Conservation (phyloP, 2,113 vertebrate species). For the Cathartes aura region DNA sequence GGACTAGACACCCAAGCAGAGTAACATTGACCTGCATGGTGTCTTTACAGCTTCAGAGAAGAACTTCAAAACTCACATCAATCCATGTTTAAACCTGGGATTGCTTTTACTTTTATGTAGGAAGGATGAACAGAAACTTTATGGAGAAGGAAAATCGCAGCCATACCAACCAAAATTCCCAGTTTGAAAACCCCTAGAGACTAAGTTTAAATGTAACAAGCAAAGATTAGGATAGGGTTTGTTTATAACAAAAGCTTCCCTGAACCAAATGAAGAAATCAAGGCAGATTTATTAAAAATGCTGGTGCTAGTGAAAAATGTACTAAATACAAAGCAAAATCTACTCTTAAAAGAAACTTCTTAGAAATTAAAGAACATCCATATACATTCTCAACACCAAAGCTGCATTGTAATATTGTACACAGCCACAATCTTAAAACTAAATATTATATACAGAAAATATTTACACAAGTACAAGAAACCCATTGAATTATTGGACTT, state of each 20-base stretch:
- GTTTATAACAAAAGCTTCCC: not conserved
- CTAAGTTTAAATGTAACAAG: not conserved
- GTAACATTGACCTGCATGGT: not conserved
- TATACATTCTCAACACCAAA: not conserved
- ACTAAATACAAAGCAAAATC: not conserved
- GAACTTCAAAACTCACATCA: not conserved
- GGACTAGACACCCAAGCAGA: not conserved
- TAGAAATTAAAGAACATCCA: not conserved
- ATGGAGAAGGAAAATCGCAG: not conserved
- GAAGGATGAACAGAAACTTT: not conserved
- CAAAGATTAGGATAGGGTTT: not conserved
- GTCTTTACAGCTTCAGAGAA: not conserved
- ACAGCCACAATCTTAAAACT: not conserved
- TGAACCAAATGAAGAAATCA: conserved; percentile 1
- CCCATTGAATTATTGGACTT: not conserved
- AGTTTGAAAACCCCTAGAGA: not conserved
- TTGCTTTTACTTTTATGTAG: not conserved
- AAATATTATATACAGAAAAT: not conserved
- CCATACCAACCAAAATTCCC: not conserved
- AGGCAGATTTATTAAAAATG: not conserved
- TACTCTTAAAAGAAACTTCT: not conserved
- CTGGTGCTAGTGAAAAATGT: not conserved
- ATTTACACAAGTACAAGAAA: not conserved
- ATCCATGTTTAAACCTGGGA: not conserved
- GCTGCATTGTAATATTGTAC: not conserved